Percentiles rank a stretch among this genome's conserved stretches.
Conservation (phyloP, 2,113 vertebrate species). For the Cyprinus carpio region DNA sequence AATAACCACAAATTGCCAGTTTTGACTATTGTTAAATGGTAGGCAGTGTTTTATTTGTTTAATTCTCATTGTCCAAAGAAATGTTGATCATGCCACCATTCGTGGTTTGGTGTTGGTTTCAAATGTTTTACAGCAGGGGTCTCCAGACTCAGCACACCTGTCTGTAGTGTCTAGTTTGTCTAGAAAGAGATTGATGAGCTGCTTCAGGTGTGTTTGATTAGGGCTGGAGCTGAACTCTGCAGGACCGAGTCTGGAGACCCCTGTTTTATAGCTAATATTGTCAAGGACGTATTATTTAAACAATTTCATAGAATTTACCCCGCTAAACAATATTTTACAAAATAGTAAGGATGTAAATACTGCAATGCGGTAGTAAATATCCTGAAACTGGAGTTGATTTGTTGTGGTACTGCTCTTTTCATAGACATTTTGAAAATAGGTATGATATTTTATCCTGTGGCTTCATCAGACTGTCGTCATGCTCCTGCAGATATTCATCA, state of each 20-base stretch:
- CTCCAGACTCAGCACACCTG: too few relatives aligned
- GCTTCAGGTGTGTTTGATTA: too few relatives aligned
- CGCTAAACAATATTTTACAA: too few relatives aligned
- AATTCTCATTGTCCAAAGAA: neutral
- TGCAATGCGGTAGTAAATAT: neutral
- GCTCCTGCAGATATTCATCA: neutral
- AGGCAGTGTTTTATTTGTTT: neutral
- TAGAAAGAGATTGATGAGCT: too few relatives aligned
- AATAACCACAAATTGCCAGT: too few relatives aligned
- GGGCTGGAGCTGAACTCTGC: too few relatives aligned
- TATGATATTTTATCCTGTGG: neutral
- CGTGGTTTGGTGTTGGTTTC: neutral
- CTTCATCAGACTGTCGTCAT: neutral
- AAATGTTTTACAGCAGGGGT: neutral
- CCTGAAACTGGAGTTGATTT: too few relatives aligned
- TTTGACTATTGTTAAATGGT: too few relatives aligned
- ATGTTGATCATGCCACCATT: neutral
- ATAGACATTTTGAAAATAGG: neutral
- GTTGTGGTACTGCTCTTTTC: neutral
- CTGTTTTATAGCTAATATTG: too few relatives aligned
- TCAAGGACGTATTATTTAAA: neutral
- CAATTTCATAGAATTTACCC: neutral
- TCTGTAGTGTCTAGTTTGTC: too few relatives aligned
- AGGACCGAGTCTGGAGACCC: too few relatives aligned
- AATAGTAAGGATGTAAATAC: neutral